Base-by-base conservation (phyloP, 2,888 invertebrate genomes). In the Xylocampa areola region DNA sequence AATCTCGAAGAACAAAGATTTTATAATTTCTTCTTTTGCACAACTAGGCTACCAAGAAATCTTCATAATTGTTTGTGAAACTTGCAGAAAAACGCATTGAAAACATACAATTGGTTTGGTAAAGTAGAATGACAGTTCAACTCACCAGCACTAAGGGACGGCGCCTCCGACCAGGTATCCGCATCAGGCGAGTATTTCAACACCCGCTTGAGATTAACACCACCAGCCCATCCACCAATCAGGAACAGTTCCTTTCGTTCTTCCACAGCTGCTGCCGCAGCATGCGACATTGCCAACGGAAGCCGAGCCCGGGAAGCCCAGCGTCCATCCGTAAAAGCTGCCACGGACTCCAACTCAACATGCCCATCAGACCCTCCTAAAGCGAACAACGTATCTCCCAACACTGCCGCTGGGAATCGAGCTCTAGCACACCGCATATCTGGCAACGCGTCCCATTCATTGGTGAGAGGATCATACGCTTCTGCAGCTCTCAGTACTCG, bases 291-390 rank as follows among this genome's bases (percentile, higher is more conserved):
- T 27, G 96, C 95, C 70, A 95, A 90, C 35, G 96, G 89, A 69
- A 88, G 81, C 16, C 73, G 77, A 68, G 80, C 68, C 11, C 73
- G 67, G 43, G 60, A 55, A 13, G 37, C 36, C 82, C 13, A 67
- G 70, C 19, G 51, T 61, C 40, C 49, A 19, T 4, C 67, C 40
- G 60, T 67, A 59, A 81, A 80, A 45, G 82, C 85, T 55, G 88
- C 86, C 61, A 91, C 88, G 33, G 90, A 96, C 73, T 96, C 96
- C 73, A 98, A 94, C 86, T 98, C 98, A 8, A 95, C 95, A 64
- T 96, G 96, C 0, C 98, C 98, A 89, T 98, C 97, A 76, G 97
- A 97, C 29, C 97, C 98, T 50, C 97, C 98, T 41, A 97, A 94
- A 29, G 96, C 97, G 89, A 96, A 97, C n/a, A 97, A 95, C 66